Evolutionary conservation across 2,113 vertebrate species (phyloP).

Genomic region (Cephalopholis sonnerati): DNA sequence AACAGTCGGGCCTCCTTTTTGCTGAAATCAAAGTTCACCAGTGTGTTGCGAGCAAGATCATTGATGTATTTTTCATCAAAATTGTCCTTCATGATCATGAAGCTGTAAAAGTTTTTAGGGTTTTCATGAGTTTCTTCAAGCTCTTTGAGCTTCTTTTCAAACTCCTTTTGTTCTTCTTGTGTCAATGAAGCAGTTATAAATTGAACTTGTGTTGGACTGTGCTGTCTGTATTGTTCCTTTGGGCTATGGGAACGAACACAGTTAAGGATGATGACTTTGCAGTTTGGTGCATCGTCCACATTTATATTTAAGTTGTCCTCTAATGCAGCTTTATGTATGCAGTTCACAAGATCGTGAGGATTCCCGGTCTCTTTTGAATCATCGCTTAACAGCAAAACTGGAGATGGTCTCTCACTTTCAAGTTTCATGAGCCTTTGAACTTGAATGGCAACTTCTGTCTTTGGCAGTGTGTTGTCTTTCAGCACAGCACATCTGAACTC

Average conservation of each 20-base stretch:
- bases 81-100: constrained; percentile 78
- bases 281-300: constrained; percentile 23
- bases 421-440: constrained; percentile 61
- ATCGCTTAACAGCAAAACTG: constrained; percentile 72
- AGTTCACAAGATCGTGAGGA: not conserved
- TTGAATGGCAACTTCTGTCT: constrained; percentile 65
- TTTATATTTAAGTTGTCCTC: constrained; percentile 16
- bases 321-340: not conserved
- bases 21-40: constrained; percentile 55
- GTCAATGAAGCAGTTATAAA: constrained; percentile 62
- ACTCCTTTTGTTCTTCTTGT: constrained; percentile 58
- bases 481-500: constrained; percentile 73
- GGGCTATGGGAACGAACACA: constrained; percentile 71
- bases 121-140: constrained; percentile 70
- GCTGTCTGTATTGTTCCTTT: not conserved
- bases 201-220: constrained; percentile 14
- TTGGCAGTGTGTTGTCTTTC: constrained; percentile 61
- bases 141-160: constrained; percentile 71
- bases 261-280: constrained; percentile 63
- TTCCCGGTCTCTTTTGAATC: constrained; percentile 62
- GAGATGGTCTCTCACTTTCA: constrained; percentile 38
- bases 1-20: constrained; percentile 34
- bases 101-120: constrained; percentile 78
- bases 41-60: constrained; percentile 45
- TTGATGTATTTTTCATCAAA: constrained; percentile 54